These are phyloP conservation scores for Panthera leo DNA, from an alignment of 2,113 vertebrate genomes.

Conservation along the genomic window DNA sequence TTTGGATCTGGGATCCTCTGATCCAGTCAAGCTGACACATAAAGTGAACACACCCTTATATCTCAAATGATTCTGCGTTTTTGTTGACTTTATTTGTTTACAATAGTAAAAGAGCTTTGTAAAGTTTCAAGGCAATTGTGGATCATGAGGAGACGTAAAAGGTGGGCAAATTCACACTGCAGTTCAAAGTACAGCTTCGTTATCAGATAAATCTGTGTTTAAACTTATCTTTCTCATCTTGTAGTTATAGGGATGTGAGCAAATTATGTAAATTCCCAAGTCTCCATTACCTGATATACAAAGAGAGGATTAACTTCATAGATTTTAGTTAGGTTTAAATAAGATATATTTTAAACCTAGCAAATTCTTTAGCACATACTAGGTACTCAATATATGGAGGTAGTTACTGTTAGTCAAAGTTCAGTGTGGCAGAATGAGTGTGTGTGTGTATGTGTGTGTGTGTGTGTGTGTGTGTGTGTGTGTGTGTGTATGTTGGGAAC, in stretches of 20 bases:
- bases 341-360: not conserved
- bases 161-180: rapidly evolving
- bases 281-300: not conserved
- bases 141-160: not conserved
- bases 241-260: not conserved
- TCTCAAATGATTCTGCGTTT: not conserved
- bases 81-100: not conserved
- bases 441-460: not conserved
- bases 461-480: not conserved
- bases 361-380: not conserved
- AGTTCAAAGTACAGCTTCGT: not conserved
- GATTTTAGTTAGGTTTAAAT: not conserved
- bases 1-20: not conserved
- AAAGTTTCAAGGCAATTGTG: not conserved
- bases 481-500: not conserved
- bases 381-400: not conserved
- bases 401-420: not conserved
- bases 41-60: not conserved
- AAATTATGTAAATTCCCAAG: not conserved
- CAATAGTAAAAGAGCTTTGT: not conserved
- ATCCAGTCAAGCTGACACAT: not conserved
- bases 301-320: not conserved
- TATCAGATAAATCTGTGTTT: not conserved
- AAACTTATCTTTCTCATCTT: not conserved
- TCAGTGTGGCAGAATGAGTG: not conserved